Evolutionary conservation across 2,113 vertebrate species (phyloP), one percentile per base, ranked within the genome.

Genomic region (Antigone vipio): DNA sequence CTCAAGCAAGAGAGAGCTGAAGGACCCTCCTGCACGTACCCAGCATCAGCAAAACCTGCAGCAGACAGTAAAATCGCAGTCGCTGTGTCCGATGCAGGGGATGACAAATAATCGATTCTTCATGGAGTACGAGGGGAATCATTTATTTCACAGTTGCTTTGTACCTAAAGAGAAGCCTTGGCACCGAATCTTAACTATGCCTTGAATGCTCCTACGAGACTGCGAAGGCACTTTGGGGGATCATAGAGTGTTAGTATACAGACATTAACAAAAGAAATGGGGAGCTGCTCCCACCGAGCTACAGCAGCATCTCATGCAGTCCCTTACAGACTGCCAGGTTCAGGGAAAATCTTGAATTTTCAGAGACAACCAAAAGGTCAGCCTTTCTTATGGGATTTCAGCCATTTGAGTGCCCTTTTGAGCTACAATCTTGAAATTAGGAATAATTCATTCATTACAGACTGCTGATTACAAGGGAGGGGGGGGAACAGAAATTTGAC

Each of bases 361-460:
- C 92, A 79, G 73, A 85, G 24, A 64, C 40, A 89, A 84, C 69
- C 76, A 91, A 96, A 96, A 97, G 94, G 91, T 97, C 94, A 95
- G 73, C 27, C 89, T 73, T 95, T 88, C 96, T 97, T 92, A 66
- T 7, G 89, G 95, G 95, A 93, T 95, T 97, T 82, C 96, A 97
- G 87, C 89, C 80, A 92, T 95, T 8, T 50, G 66, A 95, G 91
- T 94, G 91, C 91, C 92, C 96, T 97, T 96, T 95, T 58, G 89
- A 97, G 96, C 89, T 88, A 85, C 94, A 95, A 93, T 95, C 91
- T 95, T 62, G 77, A 95, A 97, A 96, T 96, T 89, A 88, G 92
- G 91, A 95, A 93, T 95, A 96, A 97, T 94, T 95, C 96, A 92
- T 97, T 97, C 94, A 95, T 93, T 97, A 95, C 91, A 92, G 91